Percentiles rank a stretch among this genome's conserved stretches.
phyloP scores from a whole-genome alignment of 2,888 invertebrate species.

The Tetheella fluctuosa region DNA sequence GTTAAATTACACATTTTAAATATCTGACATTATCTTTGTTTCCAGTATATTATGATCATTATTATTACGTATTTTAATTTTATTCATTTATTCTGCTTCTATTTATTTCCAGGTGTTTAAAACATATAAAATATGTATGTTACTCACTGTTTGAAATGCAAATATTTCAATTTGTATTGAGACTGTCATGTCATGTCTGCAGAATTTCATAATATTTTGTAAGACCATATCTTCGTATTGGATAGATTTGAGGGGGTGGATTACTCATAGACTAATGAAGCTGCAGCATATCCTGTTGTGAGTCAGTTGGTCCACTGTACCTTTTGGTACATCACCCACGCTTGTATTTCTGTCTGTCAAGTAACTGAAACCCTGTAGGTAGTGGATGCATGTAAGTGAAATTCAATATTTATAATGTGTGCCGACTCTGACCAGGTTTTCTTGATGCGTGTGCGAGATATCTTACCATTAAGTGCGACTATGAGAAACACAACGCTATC shows the following conservation, averaged over 20 bases:
- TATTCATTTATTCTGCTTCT: neutral
- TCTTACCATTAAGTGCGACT: conserved; percentile 1
- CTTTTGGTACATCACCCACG: conserved; percentile 52
- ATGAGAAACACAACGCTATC: conserved; percentile 11
- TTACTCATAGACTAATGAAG: conserved; percentile 56
- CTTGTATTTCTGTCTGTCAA: conserved; percentile 31
- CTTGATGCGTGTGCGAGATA: conserved; percentile 9
- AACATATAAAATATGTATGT: neutral
- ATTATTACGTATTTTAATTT: neutral
- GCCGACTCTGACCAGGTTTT: conserved; percentile 24
- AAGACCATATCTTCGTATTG: conserved; percentile 28
- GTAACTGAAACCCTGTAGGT: conserved; percentile 15
- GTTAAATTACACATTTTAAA: too few species aligned
- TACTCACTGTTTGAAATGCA: neutral
- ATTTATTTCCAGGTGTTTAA: neutral
- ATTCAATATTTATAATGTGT: conserved; percentile 38
- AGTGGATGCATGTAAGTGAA: conserved; percentile 35
- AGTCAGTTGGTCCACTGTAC: conserved; percentile 44
- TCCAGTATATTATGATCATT: neutral
- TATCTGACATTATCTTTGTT: neutral
- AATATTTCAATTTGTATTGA: conserved; percentile 10
- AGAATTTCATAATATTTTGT: conserved; percentile 30
- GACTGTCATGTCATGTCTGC: conserved; percentile 10
- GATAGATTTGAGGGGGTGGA: conserved; percentile 46
- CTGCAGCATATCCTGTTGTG: conserved; percentile 50